Conservation (phyloP, 2,113 vertebrate species). For the Pavo muticus region DNA sequence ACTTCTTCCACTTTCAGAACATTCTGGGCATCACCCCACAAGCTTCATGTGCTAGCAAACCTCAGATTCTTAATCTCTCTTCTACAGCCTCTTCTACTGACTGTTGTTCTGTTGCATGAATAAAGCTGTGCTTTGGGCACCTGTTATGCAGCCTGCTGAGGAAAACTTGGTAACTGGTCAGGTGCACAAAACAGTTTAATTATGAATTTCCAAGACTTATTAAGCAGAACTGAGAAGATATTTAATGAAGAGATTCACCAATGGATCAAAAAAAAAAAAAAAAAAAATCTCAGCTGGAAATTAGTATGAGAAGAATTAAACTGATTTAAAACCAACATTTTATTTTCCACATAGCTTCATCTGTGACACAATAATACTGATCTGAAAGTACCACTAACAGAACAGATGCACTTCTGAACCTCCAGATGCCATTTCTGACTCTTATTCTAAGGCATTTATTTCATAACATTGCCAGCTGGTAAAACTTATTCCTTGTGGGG, state of each 20-base stretch:
- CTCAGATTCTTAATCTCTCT: background rate
- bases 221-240: background rate
- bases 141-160: background rate
- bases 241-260: background rate
- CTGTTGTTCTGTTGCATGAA: background rate
- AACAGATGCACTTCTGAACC: conserved; percentile 6
- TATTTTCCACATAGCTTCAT: background rate
- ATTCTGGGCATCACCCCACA: too few relatives aligned
- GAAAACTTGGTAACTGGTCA: background rate
- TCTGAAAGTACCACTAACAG: background rate
- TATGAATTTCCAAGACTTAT: background rate
- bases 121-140: background rate
- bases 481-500: background rate
- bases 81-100: background rate
- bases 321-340: background rate
- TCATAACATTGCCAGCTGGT: background rate
- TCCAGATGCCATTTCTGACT: conserved; percentile 2
- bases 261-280: background rate
- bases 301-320: background rate
- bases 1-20: background rate
- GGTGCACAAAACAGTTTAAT: background rate
- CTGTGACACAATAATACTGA: background rate
- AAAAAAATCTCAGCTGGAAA: background rate
- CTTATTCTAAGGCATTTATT: background rate
- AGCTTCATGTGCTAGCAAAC: background rate